Evolutionary conservation across 1,140 invertebrate species (phyloP), one percentile per base, ranked within the genome.

Genomic region (Cardiocondyla obscurior): DNA sequence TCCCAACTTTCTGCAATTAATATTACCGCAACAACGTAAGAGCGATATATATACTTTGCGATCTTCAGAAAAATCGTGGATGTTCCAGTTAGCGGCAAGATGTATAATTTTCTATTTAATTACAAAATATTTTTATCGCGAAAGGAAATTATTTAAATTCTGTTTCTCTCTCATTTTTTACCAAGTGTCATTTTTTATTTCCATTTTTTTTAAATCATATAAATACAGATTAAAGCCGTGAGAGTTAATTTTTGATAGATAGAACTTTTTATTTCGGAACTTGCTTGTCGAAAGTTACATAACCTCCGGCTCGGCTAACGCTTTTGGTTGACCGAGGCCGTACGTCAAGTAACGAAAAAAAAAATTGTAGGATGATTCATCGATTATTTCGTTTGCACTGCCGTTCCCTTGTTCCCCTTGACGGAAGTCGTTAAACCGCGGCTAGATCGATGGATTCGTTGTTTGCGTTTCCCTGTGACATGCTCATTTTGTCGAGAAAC

Each of bases 381-480:
- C n/a, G 53, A 53, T 51, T 53, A 57, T 33, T 39, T 51, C 0
- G 22, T 44, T n/a, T 36, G 10, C 16, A 25, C 22, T 12, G 6
- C 44, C 33, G 58, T 62, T 42, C 36, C 39, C 70, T 76, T 44
- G 55, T 79, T 74, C 81, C 79, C n/a, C n/a, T n/a, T n/a, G n/a
- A n/a, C n/a, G 87, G 86, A 88, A 88, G 57, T 88, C 53, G 62
- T 88, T 85, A 65, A 42, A 53, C 44, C 67, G 51, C 74, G 36
- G 86, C 58, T 86, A 84, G 83, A 84, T 88, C 87, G 86, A 88
- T 70, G 53, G 86, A 83, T 85, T n/a, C 49, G 67, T 60, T 55
- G 85, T 36, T 65, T 46, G 60, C 28, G 58, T 84, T n/a, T 83
- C 69, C 19, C 72, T 81, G 49, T 88, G 49, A 65, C 81, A 67